These are phyloP conservation scores for Brachypalpus laphriformis DNA, from an alignment of 2,888 invertebrate genomes.

Conservation along the genomic window DNA sequence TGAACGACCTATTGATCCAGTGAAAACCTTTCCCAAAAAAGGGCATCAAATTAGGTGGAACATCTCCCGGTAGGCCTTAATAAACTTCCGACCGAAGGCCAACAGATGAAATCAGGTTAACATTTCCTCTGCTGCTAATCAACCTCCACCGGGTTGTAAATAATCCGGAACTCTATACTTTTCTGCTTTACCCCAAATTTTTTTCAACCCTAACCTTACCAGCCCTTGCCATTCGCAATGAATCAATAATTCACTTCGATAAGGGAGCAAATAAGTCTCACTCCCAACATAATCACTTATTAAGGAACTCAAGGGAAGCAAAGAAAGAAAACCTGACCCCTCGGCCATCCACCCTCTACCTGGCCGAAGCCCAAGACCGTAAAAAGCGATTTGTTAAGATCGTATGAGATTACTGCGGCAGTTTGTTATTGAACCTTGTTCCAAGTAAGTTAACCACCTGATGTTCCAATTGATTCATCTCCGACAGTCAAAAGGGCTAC, in stretches of 20 bases:
- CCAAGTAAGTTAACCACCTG: constrained; percentile 58
- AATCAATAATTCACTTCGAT: constrained; percentile 71
- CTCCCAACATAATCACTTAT: constrained; percentile 68
- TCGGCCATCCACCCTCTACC: neutral
- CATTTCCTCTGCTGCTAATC: constrained; percentile 56
- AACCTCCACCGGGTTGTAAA: constrained; percentile 60
- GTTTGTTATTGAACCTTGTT: constrained; percentile 45
- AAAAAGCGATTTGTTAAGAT: constrained; percentile 68
- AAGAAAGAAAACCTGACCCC: constrained; percentile 15
- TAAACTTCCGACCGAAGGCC: constrained; percentile 49
- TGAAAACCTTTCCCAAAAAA: neutral
- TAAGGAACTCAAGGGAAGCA: constrained; percentile 55
- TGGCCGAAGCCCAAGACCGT: neutral
- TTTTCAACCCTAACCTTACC: neutral
- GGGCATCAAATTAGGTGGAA: constrained; percentile 39
- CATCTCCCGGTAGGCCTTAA: constrained; percentile 41
- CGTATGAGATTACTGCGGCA: constrained; percentile 59
- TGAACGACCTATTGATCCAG: constrained; percentile 46
- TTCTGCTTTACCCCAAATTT: neutral
- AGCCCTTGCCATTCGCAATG: constrained; percentile 9
- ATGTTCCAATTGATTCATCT: constrained; percentile 64
- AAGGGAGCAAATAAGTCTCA: constrained; percentile 63
- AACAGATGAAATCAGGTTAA: constrained; percentile 53
- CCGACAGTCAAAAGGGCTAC: constrained; percentile 1
- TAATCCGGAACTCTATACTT: constrained; percentile 53